These are phyloP conservation scores for Psittacus erithacus DNA, from an alignment of 2,113 vertebrate genomes.

Conservation along the genomic window DNA sequence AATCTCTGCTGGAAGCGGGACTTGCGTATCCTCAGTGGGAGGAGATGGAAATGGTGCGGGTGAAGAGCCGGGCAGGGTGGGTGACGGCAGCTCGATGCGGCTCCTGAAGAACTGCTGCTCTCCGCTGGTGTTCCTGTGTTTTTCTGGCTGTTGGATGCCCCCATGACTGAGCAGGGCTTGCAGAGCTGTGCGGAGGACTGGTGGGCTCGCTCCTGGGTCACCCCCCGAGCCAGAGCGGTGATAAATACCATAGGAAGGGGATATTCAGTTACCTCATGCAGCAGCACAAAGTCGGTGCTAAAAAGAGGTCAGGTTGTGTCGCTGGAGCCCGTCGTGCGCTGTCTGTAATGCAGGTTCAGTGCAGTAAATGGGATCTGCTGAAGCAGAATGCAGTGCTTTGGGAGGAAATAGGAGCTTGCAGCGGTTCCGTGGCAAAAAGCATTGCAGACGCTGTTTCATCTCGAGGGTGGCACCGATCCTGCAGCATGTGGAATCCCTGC, in stretches of 20 bases:
- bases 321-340: background rate
- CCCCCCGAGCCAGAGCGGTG: background rate
- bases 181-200: background rate
- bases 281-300: background rate
- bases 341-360: background rate
- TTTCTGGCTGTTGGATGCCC: background rate
- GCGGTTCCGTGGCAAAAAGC: background rate
- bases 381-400: slow-evolving; percentile 12
- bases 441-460: slow-evolving; percentile 12
- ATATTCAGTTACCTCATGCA: background rate
- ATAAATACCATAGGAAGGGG: background rate
- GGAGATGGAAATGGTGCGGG: background rate
- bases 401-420: slow-evolving; percentile 3
- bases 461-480: background rate
- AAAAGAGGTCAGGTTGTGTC: background rate
- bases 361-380: background rate
- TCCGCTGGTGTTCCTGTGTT: accelerated
- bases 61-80: background rate
- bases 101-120: background rate
- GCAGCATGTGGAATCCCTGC: background rate
- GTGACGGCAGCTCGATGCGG: background rate
- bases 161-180: slow-evolving; percentile 26
- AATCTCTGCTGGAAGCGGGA: background rate
- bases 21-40: background rate
- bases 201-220: background rate